A percentile compares a stretch with the other conserved stretches of the same genome.
phyloP scores from a whole-genome alignment of 2,797 vertebrate species.

The Geotrypetes seraphini region DNA sequence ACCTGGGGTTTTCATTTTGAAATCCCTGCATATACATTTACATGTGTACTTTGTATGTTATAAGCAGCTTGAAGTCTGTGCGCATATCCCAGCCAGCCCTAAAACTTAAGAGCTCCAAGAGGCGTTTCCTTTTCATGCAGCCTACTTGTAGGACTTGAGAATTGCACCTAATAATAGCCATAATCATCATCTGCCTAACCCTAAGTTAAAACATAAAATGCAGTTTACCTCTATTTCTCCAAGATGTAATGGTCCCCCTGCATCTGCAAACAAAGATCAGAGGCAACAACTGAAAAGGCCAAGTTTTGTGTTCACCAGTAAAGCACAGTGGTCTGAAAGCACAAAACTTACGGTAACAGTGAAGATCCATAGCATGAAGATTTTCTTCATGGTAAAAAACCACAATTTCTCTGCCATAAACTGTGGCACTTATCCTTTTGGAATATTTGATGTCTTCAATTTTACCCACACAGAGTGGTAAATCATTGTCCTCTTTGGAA shows the following conservation, averaged over 20 bases:
- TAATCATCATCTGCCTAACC: neutral
- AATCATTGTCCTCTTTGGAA: neutral
- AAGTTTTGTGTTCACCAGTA: no score
- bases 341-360: constrained; percentile 81
- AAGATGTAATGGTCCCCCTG: constrained; percentile 64
- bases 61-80: no score
- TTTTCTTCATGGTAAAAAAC: constrained; percentile 65
- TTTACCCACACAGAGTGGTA: constrained; percentile 59
- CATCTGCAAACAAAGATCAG: constrained; percentile 56
- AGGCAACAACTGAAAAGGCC: neutral
- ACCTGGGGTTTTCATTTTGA: no score
- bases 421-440: constrained; percentile 48
- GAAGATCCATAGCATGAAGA: constrained; percentile 78
- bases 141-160: no score
- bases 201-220: neutral
- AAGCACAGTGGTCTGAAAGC: no score
- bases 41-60: no score
- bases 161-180: no score
- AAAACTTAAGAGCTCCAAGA: no score
- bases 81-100: no score
- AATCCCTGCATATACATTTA: no score
- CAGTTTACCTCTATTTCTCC: constrained; percentile 85
- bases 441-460: constrained; percentile 68
- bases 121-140: no score
- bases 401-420: constrained; percentile 72